Percentiles rank a stretch among this genome's conserved stretches.
Evolutionary conservation across 2,888 invertebrate species (phyloP).

Genomic region (Diloba caeruleocephala): DNA sequence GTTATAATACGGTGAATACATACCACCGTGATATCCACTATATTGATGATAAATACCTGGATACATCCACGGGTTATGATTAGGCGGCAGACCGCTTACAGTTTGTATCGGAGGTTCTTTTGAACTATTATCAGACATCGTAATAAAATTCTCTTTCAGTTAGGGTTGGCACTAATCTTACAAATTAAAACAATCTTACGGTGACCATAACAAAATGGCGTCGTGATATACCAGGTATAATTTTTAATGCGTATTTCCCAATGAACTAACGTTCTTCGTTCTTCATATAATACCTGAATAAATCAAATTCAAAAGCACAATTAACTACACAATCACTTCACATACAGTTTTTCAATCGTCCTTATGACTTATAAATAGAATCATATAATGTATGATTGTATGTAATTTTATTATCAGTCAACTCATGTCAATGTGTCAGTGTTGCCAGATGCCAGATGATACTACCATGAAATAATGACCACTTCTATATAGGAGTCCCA

Average conservation of each 20-base stretch:
- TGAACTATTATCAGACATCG: constrained; percentile 78
- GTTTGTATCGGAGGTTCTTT: constrained; percentile 85
- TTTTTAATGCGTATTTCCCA: background rate
- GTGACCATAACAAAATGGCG: constrained; percentile 69
- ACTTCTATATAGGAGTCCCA: too few species aligned
- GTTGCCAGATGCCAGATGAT: too few species aligned
- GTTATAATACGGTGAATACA: constrained; percentile 86
- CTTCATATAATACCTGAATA: too few species aligned
- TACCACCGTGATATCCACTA: constrained; percentile 78
- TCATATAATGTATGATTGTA: too few species aligned
- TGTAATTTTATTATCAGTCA: too few species aligned
- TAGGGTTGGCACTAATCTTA: constrained; percentile 6
- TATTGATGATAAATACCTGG: constrained; percentile 79
- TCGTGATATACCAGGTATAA: constrained; percentile 20
- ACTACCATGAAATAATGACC: too few species aligned
- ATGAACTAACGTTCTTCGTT: background rate
- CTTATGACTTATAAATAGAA: too few species aligned
- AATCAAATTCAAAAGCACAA: too few species aligned
- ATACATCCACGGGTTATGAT: constrained; percentile 83
- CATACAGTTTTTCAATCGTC: too few species aligned
- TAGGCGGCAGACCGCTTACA: constrained; percentile 80
- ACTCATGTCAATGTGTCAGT: too few species aligned
- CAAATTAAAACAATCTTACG: constrained; percentile 16
- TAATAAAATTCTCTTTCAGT: constrained; percentile 7
- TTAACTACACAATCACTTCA: too few species aligned